phyloP scores from a whole-genome alignment of 2,888 invertebrate species.

The Idaea aversata region DNA sequence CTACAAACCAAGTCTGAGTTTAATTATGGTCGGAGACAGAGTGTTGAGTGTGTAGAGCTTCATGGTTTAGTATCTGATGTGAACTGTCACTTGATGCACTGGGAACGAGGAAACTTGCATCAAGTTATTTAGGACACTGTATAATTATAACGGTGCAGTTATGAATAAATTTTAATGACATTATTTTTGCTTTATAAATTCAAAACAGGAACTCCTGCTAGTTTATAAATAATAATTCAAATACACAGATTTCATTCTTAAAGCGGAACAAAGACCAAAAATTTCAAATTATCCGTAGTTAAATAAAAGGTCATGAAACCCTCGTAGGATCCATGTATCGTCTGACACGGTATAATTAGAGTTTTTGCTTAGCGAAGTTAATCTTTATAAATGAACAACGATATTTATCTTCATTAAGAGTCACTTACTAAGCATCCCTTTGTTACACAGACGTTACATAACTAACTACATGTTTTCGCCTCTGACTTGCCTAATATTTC shows the following conservation, averaged over 20 bases:
- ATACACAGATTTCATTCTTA: no score
- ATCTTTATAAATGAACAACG: conserved; percentile 72
- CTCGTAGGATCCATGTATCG: conserved; percentile 28
- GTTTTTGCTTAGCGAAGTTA: conserved; percentile 67
- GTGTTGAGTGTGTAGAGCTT: neutral
- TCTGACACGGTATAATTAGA: conserved; percentile 52
- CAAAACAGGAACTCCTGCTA: no score
- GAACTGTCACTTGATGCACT: conserved; percentile 1
- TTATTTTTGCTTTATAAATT: no score
- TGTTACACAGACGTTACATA: conserved; percentile 70
- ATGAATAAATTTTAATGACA: no score
- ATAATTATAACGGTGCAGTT: no score
- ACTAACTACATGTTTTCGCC: conserved; percentile 71
- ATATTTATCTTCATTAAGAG: conserved; percentile 79
- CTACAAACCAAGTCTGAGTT: conserved; percentile 57
- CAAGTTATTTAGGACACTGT: no score
- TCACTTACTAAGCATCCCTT: conserved; percentile 74
- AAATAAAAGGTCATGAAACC: no score
- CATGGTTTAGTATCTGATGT: conserved; percentile 13
- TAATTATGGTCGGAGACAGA: conserved; percentile 24
- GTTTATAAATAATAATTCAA: no score
- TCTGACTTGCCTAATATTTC: conserved; percentile 75
- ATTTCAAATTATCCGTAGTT: no score
- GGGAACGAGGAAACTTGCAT: neutral
- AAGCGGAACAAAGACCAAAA: no score